Conservation (phyloP, 2,113 vertebrate genomes). For the Nematolebias whitei region DNA sequence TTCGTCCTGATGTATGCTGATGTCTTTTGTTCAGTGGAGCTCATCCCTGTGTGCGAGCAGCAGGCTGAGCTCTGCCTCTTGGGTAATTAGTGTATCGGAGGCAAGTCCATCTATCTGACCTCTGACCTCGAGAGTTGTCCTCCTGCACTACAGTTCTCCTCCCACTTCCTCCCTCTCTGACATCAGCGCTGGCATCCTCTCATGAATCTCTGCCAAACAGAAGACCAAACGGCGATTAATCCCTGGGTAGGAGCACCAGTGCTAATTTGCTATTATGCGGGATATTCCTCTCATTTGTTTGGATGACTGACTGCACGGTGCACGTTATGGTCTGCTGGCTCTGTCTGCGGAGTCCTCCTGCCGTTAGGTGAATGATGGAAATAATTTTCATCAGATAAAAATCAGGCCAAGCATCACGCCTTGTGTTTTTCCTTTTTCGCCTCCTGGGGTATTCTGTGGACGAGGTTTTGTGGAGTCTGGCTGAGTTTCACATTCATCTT, state of each 20-base stretch:
- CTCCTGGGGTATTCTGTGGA: constrained; percentile 1
- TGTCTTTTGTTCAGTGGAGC: constrained; percentile 25
- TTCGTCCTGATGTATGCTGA: neutral
- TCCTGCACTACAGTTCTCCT: constrained; percentile 2
- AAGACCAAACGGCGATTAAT: constrained; percentile 47
- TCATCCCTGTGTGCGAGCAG: constrained; percentile 30
- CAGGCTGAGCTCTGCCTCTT: constrained; percentile 39
- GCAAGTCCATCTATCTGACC: constrained; percentile 43
- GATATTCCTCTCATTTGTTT: constrained; percentile 59
- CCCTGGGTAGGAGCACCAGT: constrained; percentile 32
- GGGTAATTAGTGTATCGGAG: constrained; percentile 60
- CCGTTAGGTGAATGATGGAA: constrained; percentile 60
- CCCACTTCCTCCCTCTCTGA: neutral
- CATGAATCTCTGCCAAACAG: constrained; percentile 49
- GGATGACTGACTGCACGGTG: constrained; percentile 59
- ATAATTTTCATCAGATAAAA: constrained; percentile 60
- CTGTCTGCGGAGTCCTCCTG: constrained; percentile 51
- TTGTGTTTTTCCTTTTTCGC: constrained; percentile 3
- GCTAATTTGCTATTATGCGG: constrained; percentile 63
- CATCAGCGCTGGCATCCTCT: constrained; percentile 26
- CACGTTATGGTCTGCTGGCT: constrained; percentile 55
- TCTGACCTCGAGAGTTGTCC: constrained; percentile 48
- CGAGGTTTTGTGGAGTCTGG: constrained; percentile 12
- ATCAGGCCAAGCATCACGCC: constrained; percentile 37
- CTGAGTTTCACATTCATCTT: constrained; percentile 33